phyloP scores from a whole-genome alignment of 1,140 invertebrate genomes.

The Bombus polaris region DNA sequence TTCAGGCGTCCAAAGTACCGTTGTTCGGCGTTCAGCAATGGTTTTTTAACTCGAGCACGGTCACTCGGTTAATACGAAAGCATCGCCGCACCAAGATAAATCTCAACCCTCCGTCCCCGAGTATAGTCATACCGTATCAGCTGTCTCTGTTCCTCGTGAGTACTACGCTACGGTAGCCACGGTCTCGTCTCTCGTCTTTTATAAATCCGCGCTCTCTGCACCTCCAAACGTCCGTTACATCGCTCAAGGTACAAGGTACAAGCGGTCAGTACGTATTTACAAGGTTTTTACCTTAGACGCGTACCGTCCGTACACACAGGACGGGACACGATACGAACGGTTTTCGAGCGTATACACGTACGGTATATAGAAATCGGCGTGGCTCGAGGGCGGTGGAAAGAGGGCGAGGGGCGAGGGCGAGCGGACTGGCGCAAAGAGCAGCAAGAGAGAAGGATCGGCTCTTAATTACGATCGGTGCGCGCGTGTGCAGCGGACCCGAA shows the following conservation, averaged over 20 bases:
- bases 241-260: constrained; percentile 19
- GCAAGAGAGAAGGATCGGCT: constrained; percentile 40
- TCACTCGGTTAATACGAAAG: constrained; percentile 54
- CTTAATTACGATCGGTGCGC: constrained; percentile 62
- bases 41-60: constrained; percentile 14
- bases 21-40: neutral
- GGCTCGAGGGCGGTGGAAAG: neutral
- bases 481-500: constrained; percentile 57
- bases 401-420: neutral
- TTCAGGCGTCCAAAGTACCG: neutral
- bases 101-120: constrained; percentile 28
- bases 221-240: constrained; percentile 42
- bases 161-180: neutral
- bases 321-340: constrained; percentile 6
- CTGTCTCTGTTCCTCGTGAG: constrained; percentile 9
- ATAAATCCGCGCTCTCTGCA: constrained; percentile 38
- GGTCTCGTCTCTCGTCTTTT: constrained; percentile 5
- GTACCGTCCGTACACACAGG: constrained; percentile 6
- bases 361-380: neutral
- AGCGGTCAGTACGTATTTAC: constrained; percentile 43
- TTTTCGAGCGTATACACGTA: constrained; percentile 40
- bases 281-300: constrained; percentile 38
- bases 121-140: constrained; percentile 17
- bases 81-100: constrained; percentile 45
- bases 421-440: neutral